Evolutionary conservation across 2,797 vertebrate species (phyloP), one percentile per base, ranked within the genome.

Genomic region (Gymnopithys bicolor): DNA sequence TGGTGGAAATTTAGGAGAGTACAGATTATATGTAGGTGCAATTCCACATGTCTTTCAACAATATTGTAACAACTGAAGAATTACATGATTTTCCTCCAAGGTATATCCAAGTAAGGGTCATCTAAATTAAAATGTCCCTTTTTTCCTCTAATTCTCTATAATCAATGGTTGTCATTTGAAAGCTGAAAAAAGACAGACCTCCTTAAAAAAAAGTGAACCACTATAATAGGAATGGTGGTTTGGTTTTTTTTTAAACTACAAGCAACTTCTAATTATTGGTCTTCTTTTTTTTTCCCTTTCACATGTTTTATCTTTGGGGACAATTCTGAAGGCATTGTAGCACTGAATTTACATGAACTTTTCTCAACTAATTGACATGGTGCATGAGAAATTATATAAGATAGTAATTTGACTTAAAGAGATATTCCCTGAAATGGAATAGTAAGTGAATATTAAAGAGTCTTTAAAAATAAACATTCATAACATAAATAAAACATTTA

Each of bases 341-440:
- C 21, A 22, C 2, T 85, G 73, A 95, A 78, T 82, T 89, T 30
- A 37, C 9, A 49, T 25, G 53, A 60, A 51, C 30, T 76, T 93
- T 62, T 68, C 39, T 84, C 51, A 87, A 0, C 43, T 89, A 4
- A 81, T 62, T 89, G 67, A 37, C 37, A 25, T 76, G 46, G 28
- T 63, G 37, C 43, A 56, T 89, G 39, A 82, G 43, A 94, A 97
- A 92, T 95, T 1, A 64, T 62, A 9, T 68, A 79, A 94, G 59
- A 56, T 81, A 85, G 63, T 80, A 70, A 92, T 52, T 73, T 80
- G 35, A 28, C 48, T 64, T 92, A 58, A 90, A 46, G 51, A 66
- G 33, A 14, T 66, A 21, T 6, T 27, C 14, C 21, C 27, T 87
- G 64, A 83, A 94, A 87, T 55, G 53, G 45, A 93, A 58, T 59